Percentiles rank a stretch among this genome's conserved stretches.
These are phyloP conservation scores for Pinna nobilis DNA, from an alignment of 1,140 invertebrate genomes.

Conservation along the genomic window DNA sequence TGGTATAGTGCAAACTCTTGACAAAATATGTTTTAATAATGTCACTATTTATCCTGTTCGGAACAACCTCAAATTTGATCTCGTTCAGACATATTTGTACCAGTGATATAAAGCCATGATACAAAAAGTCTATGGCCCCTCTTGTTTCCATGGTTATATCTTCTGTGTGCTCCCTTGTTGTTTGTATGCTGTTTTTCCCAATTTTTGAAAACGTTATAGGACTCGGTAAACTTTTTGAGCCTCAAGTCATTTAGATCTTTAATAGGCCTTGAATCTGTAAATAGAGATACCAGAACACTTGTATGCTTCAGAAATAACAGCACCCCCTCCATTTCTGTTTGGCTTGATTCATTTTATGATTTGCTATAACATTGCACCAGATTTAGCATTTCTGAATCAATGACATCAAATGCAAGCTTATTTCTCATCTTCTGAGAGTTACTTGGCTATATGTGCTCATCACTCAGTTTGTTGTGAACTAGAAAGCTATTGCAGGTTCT, in stretches of 20 bases:
- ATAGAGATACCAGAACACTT: slow-evolving; percentile 13
- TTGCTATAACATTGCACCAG: slow-evolving; percentile 18
- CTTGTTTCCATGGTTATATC: slow-evolving; percentile 32
- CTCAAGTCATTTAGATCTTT: slow-evolving; percentile 14
- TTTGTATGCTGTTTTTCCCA: slow-evolving; percentile 12
- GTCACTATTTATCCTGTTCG: slow-evolving; percentile 13
- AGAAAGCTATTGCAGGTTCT: background rate
- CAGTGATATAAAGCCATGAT: slow-evolving; percentile 26
- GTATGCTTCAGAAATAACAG: slow-evolving; percentile 8
- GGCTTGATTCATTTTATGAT: background rate
- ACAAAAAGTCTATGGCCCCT: slow-evolving; percentile 25
- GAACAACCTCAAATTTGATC: slow-evolving; percentile 12
- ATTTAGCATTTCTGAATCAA: slow-evolving; percentile 26
- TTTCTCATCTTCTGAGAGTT: slow-evolving; percentile 31
- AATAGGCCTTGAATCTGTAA: slow-evolving; percentile 16
- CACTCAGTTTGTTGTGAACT: slow-evolving; percentile 7
- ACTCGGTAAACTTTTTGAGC: background rate
- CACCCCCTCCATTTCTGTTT: slow-evolving; percentile 4
- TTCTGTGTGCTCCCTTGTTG: background rate
- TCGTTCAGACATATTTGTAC: slow-evolving; percentile 1
- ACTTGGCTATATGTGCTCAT: slow-evolving; percentile 28
- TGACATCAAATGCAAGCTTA: slow-evolving; percentile 16
- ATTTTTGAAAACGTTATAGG: slow-evolving; percentile 18
- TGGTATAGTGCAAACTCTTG: slow-evolving; percentile 30
- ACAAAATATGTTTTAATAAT: slow-evolving; percentile 38